Base-by-base conservation (phyloP, 2,797 vertebrate genomes). In the Lophius americanus region DNA sequence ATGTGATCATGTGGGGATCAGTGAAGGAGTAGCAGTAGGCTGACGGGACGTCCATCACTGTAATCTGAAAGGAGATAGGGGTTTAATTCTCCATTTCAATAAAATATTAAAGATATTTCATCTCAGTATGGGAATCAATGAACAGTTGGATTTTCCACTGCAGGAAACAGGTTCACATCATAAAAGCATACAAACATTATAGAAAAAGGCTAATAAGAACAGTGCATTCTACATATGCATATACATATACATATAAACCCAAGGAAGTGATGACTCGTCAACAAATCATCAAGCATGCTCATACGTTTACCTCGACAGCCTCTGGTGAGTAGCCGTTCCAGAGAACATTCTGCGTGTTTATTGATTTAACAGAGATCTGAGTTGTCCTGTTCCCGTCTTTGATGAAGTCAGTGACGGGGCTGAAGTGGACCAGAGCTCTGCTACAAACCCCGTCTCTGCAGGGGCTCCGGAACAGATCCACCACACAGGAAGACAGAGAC, bases 1-100 rank as follows among this genome's bases (percentile, higher is more conserved):
- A 96, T 2, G 95, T 97, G 89, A 96, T 92, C 4, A 96, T 86
- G 81, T 96, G 96, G 74, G 96, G 95, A 65, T 97, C 95, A 46
- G 94, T 96, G 88, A 96, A 96, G 60, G 92, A 92, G 81, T 95
- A 97, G 88, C 95, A 97, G 76, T 94, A 95, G 3, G 94, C 94
- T 63, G 92, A 88, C 6, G 94, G 93, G 6, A 95, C 81, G 47
- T 96, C 95, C 59, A 71, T 92, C 50, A 96, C 94, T 4, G 52
- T 92, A 74, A 98, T 91, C 96, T 97, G 90, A 36, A 89, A 90
- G 58, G 0, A 90, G 2, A 60, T 0, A 58, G 38, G 9, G 5
- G 7, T 63, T 68, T 62, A 0, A 62, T 37, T 66, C 6, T 23
- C 51, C 46, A 4, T 58, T 48, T 0, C 64, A 54, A 12, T 0